Conservation (phyloP, 2,113 vertebrate species). For the Centropristis striata region DNA sequence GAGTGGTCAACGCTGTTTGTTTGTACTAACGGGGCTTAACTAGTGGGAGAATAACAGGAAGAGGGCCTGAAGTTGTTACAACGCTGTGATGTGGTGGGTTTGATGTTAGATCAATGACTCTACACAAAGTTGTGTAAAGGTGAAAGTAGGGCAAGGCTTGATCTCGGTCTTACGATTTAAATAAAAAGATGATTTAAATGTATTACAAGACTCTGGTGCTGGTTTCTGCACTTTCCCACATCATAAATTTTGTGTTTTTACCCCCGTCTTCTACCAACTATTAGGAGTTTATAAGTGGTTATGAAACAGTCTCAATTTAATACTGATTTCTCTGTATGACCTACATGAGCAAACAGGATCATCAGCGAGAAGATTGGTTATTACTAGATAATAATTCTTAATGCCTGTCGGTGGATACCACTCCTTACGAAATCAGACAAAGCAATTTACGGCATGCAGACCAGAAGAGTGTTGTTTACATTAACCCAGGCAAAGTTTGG, state of each 20-base stretch:
- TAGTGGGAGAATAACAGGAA: constrained; percentile 61
- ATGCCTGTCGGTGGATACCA: no score
- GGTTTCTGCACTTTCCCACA: not conserved
- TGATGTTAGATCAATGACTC: constrained; percentile 60
- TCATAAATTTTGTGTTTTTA: not conserved
- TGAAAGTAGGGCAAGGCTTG: constrained; percentile 9
- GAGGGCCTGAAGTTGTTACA: constrained; percentile 50
- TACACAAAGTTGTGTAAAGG: constrained; percentile 40
- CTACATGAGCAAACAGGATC: no score
- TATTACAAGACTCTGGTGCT: not conserved
- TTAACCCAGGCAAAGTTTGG: no score
- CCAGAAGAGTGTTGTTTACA: no score
- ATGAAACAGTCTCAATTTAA: no score
- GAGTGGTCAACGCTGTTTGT: constrained; percentile 56
- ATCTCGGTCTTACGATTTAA: constrained; percentile 1
- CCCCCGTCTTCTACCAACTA: no score
- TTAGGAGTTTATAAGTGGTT: no score
- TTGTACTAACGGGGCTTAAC: constrained; percentile 65
- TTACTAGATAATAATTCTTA: no score
- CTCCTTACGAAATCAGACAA: no score
- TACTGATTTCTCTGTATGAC: no score
- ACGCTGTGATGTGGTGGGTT: constrained; percentile 48
- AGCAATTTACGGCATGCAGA: no score
- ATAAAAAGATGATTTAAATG: not conserved
- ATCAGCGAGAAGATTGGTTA: no score